phyloP scores from a whole-genome alignment of 92 coral and sea anemone genomes.

The Parazoanthus atlanticus region DNA sequence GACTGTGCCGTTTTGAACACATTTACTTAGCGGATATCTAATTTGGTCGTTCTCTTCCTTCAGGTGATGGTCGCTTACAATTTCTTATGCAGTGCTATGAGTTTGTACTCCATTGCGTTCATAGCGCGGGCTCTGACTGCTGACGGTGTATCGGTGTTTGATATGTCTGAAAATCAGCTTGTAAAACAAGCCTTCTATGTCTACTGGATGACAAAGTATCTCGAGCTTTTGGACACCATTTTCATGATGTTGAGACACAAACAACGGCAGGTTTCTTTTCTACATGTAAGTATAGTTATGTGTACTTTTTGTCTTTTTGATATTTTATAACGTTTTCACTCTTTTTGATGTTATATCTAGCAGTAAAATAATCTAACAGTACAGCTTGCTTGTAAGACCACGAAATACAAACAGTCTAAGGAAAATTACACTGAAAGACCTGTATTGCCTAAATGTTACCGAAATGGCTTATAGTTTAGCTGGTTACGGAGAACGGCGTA shows the following conservation, averaged over 20 bases:
- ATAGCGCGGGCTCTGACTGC: constrained; percentile 52
- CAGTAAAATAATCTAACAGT: too few species aligned
- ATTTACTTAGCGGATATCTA: too few species aligned
- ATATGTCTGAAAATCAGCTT: constrained; percentile 59
- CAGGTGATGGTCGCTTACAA: constrained; percentile 88
- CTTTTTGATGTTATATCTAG: too few species aligned
- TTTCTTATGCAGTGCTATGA: constrained; percentile 88
- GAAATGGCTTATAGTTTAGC: too few species aligned
- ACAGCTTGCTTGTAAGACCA: too few species aligned
- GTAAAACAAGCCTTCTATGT: constrained; percentile 77
- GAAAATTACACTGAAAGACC: too few species aligned
- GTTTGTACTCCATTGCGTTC: constrained; percentile 70
- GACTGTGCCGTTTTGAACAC: too few species aligned
- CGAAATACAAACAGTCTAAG: too few species aligned
- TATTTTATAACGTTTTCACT: too few species aligned
- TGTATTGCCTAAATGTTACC: too few species aligned
- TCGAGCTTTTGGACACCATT: constrained; percentile 88
- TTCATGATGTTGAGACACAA: constrained; percentile 93
- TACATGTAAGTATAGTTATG: background rate
- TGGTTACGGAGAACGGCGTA: too few species aligned
- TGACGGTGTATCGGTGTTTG: constrained; percentile 57
- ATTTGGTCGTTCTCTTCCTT: background rate
- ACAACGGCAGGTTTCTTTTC: constrained; percentile 83
- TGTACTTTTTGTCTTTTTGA: too few species aligned
- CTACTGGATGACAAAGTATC: constrained; percentile 79